Base-by-base conservation (phyloP, 2,888 invertebrate species). In the Schizotus pectinicornis region DNA sequence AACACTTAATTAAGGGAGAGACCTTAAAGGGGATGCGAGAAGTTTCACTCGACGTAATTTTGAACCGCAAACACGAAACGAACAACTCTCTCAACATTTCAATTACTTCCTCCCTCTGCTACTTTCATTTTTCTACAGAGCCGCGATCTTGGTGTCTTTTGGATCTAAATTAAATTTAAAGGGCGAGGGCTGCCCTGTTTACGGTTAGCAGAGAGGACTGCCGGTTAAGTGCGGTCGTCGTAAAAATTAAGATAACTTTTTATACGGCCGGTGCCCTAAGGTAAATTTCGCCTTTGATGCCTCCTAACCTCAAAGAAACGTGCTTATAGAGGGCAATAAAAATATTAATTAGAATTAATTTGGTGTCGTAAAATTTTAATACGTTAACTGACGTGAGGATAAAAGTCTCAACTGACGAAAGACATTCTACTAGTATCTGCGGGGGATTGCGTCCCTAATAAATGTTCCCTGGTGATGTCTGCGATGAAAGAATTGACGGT, bases 181-280 rank as follows among this genome's bases (percentile, higher is more conserved):
- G 6, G 22, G 0, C 30, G 34, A 41, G 35, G 34, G 48, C 39
- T 9, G 50, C 41, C 34, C 41, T 50, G 42, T 50, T 50, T 50
- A 39, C 50, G 33, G 34, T 32, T 34, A 51, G 35, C 39, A 38
- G 31, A 42, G 12, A 51, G 51, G 35, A 38, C 30, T 36, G 32
- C 36, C 43, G 36, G 30, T 43, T 43, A 43, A 52, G 43, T 30
- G n/a, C 43, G 22, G 11, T 9, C 14, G 34, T 46, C 36, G 46
- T 54, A 54, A 54, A 54, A 54, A 54, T 54, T 54, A 54, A 54
- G 53, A 54, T 54, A 54, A 54, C 32, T 54, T 47, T 51, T 54
- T 51, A 54, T 38, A 9, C 11, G 11, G 22, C 5, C 22, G 22
- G 36, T 2, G 6, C 36, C 11, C 36, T 35, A 3, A 9, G n/a